Evolutionary conservation across 2,113 vertebrate genomes (phyloP), one percentile per base, ranked within the genome.

Genomic region (Phaethon lepturus): DNA sequence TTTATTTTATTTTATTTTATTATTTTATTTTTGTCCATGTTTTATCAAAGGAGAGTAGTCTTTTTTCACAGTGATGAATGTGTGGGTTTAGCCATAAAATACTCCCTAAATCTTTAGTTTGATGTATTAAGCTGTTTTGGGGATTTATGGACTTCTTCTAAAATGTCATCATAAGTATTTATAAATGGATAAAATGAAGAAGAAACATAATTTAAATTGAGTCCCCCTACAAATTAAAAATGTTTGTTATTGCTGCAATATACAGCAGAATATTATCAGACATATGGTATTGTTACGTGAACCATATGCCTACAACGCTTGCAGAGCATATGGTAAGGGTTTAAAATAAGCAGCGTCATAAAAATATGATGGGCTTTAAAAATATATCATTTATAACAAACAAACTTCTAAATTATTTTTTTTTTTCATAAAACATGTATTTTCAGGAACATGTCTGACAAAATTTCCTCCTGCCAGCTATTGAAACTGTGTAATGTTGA

Each of bases 201-300:
- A 33, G 91, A 97, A 97, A 66, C 31, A 86, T 85, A 93, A 93
- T 93, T 95, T 94, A 90, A 97, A 92, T 58, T 73, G 33, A 93
- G 23, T 92, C 60, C 24, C 31, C 88, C 86, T 85, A 81, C 83
- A 92, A 95, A 95, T 91, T 94, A 88, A 93, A 97, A 93, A 45
- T 88, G 5, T 94, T 91, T 96, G 55, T 45, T 72, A 78, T 95
- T 97, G 47, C 33, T 88, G n/a, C 79, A 97, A 93, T 86, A 81
- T 74, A 89, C 89, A 86, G 56, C 38, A 84, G 94, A 95, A 96
- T 92, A 93, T 93, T 95, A 95, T 55, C 45, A 67, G 90, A 77
- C 97, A 98, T 97, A 97, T 96, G 96, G 88, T 62, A 93, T 90
- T 93, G 23, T 68, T 97, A 83, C 91, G 64, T 75, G 74, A 97